Base-by-base conservation (phyloP, 2,888 invertebrate genomes). In the Brenthis hecate region DNA sequence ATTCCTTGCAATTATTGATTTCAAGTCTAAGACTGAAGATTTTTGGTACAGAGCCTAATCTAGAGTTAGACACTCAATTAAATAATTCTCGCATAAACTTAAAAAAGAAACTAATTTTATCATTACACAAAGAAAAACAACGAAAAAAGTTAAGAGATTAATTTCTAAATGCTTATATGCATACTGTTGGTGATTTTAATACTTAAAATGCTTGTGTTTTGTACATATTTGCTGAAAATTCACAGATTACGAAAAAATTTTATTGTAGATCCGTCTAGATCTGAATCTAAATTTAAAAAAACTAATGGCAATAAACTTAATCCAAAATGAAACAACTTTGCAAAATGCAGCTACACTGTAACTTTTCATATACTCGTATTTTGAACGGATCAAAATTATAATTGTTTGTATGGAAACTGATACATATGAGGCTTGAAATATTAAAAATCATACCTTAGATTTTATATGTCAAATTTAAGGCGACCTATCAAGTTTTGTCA, bases 131-230 rank as follows among this genome's bases (percentile, higher is more conserved):
- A 54, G 13, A 54, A 43, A 51, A 43, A 57, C 14, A 65, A 57
- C 56, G 14, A 56, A 65, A 48, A 66, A 47, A 11, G 13, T 43
- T 51, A 1, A 51, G 19, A 23, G 47, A 13, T 50, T 61, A 62
- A 50, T 62, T 62, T 56, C 50, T 62, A 62, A 67, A 66, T 66
- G 66, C 61, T 60, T 61, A 56, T 43, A 43, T 57, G 56, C 51
- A 62, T 67, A 67, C 67, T 62, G 56, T 51, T 50, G 16, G 50
- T 67, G 56, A 32, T 23, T 14, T 48, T 67, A 62, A 67, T 67
- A 67, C 61, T 67, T 54, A 55, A 50, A 56, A 56, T 62, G 67
- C 32, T 54, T 51, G 13, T 53, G 16, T 63, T 67, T 62, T 62
- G 50, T 67, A 62, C 54, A 55, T 60, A 55, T 32, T 32, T 51